Percentiles rank a stretch among this genome's conserved stretches.
Conservation (phyloP, 2,797 vertebrate genomes). For the Borostomias antarcticus region DNA sequence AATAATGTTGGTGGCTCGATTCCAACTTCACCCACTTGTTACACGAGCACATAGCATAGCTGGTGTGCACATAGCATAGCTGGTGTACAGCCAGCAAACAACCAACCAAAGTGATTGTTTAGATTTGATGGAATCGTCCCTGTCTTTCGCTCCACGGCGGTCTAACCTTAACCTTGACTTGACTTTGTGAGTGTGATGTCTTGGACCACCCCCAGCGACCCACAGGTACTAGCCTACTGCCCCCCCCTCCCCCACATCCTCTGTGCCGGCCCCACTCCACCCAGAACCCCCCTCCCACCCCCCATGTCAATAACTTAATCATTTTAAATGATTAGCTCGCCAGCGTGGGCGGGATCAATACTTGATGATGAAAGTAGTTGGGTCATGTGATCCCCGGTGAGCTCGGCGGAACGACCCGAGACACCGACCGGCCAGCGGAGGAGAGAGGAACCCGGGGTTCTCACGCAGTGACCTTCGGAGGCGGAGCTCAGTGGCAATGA, state of each 20-base stretch:
- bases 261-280: too few species aligned
- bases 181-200: constrained; percentile 1
- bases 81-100: too few species aligned
- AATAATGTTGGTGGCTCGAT: too few species aligned
- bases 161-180: constrained; percentile 17
- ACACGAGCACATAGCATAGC: too few species aligned
- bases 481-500: too few species aligned
- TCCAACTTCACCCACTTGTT: too few species aligned
- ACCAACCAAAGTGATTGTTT: too few species aligned
- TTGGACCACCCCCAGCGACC: neutral
- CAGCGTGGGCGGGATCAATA: constrained; percentile 2
- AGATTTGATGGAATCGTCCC: too few species aligned
- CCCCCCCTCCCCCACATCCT: neutral
- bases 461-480: neutral
- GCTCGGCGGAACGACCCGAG: neutral
- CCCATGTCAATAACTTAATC: constrained; percentile 16
- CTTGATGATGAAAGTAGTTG: constrained; percentile 4
- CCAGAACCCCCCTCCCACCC: neutral
- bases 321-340: constrained; percentile 13
- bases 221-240: neutral
- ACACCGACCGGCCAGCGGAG: neutral
- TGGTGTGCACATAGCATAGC: too few species aligned
- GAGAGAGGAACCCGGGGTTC: neutral
- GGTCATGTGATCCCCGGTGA: neutral
- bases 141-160: too few species aligned